Evolutionary conservation across 2,797 vertebrate species (phyloP).

Genomic region (Champsocephalus gunnari): DNA sequence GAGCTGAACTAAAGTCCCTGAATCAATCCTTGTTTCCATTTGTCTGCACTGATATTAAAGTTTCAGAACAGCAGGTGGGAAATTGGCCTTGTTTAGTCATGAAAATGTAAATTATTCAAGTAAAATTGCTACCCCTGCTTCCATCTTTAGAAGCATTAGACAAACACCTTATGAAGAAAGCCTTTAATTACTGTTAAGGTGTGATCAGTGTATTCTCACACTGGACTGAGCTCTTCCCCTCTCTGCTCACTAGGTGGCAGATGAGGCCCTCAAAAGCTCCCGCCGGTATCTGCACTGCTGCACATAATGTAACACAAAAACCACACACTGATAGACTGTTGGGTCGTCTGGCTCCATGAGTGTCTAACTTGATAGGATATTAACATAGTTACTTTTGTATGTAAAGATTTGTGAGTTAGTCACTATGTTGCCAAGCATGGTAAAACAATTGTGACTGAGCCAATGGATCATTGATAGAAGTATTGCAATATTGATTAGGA

Average conservation of each 20-base stretch:
- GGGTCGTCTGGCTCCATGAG: background rate
- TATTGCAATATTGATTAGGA: too few species aligned
- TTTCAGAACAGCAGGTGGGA: constrained; percentile 4
- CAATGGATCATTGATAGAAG: too few species aligned
- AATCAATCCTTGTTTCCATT: background rate
- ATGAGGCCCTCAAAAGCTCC: background rate
- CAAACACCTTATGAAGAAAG: background rate
- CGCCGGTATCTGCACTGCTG: constrained; percentile 45
- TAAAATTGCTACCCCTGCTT: background rate
- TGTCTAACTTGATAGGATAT: background rate
- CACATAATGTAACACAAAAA: constrained; percentile 35
- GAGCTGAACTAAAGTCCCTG: background rate
- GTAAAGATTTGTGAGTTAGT: too few species aligned
- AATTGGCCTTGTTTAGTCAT: constrained; percentile 3
- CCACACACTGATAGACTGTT: background rate
- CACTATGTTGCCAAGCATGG: too few species aligned
- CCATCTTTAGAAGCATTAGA: background rate
- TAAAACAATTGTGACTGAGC: too few species aligned
- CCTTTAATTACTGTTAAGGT: background rate
- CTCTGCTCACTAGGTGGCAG: constrained; percentile 41
- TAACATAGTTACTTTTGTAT: too few species aligned
- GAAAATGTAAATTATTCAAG: background rate
- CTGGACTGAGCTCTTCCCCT: constrained; percentile 2
- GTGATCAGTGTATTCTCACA: background rate
- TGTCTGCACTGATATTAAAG: background rate